Percentiles rank a stretch among this genome's conserved stretches.
These are phyloP conservation scores for Taxidea taxus DNA, from an alignment of 2,113 vertebrate genomes.

Conservation along the genomic window DNA sequence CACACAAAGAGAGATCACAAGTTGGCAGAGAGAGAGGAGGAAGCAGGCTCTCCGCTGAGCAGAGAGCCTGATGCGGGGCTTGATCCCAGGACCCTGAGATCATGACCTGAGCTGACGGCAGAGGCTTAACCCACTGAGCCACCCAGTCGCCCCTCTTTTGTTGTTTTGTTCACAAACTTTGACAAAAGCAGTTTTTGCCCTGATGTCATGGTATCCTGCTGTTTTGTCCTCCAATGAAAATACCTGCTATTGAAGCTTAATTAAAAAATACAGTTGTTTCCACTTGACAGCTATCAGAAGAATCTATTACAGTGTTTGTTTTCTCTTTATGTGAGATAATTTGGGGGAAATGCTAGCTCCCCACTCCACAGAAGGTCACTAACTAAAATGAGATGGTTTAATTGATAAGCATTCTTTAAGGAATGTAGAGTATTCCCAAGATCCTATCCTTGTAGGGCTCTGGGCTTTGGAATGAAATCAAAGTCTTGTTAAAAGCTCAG, in stretches of 20 bases:
- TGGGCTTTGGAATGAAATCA: conserved; percentile 77
- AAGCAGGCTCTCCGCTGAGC: too few relatives aligned
- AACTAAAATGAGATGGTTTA: conserved; percentile 74
- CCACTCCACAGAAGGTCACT: conserved; percentile 70
- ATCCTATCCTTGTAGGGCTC: conserved; percentile 72
- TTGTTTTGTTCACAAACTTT: conserved; percentile 34
- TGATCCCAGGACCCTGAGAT: too few relatives aligned
- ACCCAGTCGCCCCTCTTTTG: not conserved
- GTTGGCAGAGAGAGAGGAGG: too few relatives aligned
- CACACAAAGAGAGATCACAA: too few relatives aligned
- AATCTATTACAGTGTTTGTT: conserved; percentile 72
- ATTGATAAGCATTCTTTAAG: conserved; percentile 72
- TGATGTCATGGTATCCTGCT: not conserved
- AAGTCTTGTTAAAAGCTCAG: conserved; percentile 71
- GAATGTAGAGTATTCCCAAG: conserved; percentile 75
- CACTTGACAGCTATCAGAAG: conserved; percentile 60
- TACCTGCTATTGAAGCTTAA: conserved; percentile 56
- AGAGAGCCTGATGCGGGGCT: too few relatives aligned
- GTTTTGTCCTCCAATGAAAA: conserved; percentile 50
- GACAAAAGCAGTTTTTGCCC: not conserved
- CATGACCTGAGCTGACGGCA: too few relatives aligned
- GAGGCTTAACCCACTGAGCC: too few relatives aligned
- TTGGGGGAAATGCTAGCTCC: conserved; percentile 72
- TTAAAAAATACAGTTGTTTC: conserved; percentile 71
- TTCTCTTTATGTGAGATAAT: conserved; percentile 72